These are phyloP conservation scores for Trichopria drosophilae DNA, from an alignment of 2,888 invertebrate genomes.

Conservation along the genomic window DNA sequence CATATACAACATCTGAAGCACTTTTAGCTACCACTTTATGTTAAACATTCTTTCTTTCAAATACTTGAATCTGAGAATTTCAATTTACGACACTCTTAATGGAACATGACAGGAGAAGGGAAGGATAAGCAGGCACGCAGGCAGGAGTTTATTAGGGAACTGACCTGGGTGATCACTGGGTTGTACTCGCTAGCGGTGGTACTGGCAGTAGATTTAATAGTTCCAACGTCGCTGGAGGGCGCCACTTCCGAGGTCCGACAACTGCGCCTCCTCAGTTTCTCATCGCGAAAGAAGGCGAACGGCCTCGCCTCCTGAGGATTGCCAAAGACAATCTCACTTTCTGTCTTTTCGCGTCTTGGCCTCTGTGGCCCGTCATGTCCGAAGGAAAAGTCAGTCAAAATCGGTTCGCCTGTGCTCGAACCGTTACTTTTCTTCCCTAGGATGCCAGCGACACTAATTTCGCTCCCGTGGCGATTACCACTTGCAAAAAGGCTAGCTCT, in stretches of 20 bases:
- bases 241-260: conserved; percentile 57
- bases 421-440: conserved; percentile 59
- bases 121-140: conserved; percentile 42
- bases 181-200: conserved; percentile 56
- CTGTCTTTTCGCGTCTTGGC: conserved; percentile 85
- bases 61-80: too few relatives aligned
- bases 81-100: too few relatives aligned
- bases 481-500: conserved; percentile 63
- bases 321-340: conserved; percentile 81
- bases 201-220: conserved; percentile 55
- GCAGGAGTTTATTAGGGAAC: conserved; percentile 49
- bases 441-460: conserved; percentile 58
- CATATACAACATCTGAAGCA: background rate
- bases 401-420: conserved; percentile 64
- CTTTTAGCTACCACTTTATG: too few relatives aligned
- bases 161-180: conserved; percentile 56
- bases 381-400: conserved; percentile 70
- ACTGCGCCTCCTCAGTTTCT: conserved; percentile 57
- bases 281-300: conserved; percentile 32
- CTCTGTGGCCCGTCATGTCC: conserved; percentile 60
- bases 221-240: conserved; percentile 49
- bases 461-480: conserved; percentile 67
- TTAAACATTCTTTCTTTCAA: too few relatives aligned
- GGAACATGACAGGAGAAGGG: too few relatives aligned
- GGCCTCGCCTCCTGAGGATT: too few relatives aligned